Evolutionary conservation across 2,113 vertebrate species (phyloP).

Genomic region (Clupea harengus): DNA sequence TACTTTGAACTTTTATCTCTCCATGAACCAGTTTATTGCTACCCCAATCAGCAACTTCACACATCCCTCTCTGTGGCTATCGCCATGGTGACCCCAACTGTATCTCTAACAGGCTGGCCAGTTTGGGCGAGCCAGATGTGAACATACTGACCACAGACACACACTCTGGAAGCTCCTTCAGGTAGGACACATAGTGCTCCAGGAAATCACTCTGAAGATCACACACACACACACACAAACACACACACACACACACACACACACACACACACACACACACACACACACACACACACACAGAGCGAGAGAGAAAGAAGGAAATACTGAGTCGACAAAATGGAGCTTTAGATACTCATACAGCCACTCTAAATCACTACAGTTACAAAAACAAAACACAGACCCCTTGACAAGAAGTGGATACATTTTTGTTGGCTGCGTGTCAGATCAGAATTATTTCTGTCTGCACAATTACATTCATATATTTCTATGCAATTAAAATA

Average conservation of each 20-base stretch:
- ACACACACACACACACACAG: neutral
- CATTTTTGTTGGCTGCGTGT: neutral
- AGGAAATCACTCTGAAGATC: conserved; percentile 87
- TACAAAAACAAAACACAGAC: neutral
- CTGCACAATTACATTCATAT: neutral
- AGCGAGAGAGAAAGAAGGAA: neutral
- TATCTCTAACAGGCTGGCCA: conserved; percentile 67
- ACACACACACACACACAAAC: neutral
- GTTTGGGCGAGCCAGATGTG: conserved; percentile 56
- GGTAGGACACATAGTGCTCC: conserved; percentile 91
- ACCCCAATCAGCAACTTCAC: neutral
- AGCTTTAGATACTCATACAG: neutral
- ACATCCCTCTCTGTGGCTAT: neutral
- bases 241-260: neutral
- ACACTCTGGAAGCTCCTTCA: conserved; percentile 93
- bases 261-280: neutral
- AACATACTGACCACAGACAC: conserved; percentile 82
- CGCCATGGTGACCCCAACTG: neutral
- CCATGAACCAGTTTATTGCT: neutral
- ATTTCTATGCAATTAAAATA: neutral
- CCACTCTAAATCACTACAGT: neutral
- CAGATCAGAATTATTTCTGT: neutral
- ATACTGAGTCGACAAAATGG: neutral
- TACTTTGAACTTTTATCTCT: neutral
- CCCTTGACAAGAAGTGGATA: neutral